Evolutionary conservation across 2,888 invertebrate species (phyloP).

Genomic region (Hyposoter didymator): DNA sequence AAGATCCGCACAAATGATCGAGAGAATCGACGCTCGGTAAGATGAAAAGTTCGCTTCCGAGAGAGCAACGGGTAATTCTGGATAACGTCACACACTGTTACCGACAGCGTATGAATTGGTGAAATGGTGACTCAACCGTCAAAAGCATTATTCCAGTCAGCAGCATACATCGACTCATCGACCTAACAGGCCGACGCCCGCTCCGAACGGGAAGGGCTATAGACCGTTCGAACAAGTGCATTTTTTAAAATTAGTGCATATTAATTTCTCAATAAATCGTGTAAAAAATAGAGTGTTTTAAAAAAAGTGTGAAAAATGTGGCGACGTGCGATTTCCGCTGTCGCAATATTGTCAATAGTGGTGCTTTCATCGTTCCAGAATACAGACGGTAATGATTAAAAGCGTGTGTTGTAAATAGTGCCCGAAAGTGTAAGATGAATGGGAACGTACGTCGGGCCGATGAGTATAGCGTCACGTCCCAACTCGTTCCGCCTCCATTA

Average conservation of each 20-base stretch:
- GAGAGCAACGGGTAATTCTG: background rate
- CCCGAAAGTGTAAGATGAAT: background rate
- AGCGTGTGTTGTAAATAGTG: background rate
- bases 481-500: background rate
- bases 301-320: constrained; percentile 46
- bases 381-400: constrained; percentile 51
- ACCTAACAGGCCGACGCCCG: constrained; percentile 58
- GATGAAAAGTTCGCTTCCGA: too few species aligned
- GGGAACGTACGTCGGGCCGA: background rate
- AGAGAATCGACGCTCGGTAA: too few species aligned
- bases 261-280: background rate
- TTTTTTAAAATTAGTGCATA: background rate
- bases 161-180: constrained; percentile 3
- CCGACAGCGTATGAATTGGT: background rate
- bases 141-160: background rate
- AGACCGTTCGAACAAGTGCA: constrained; percentile 14
- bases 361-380: constrained; percentile 21
- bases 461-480: constrained; percentile 22
- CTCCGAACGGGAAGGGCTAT: background rate
- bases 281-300: background rate
- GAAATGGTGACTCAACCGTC: background rate
- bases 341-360: constrained; percentile 43
- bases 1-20: too few species aligned
- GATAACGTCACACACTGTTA: background rate
- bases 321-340: background rate